Base-by-base conservation (phyloP, 2,113 vertebrate species). In the Pygoscelis antarcticus region DNA sequence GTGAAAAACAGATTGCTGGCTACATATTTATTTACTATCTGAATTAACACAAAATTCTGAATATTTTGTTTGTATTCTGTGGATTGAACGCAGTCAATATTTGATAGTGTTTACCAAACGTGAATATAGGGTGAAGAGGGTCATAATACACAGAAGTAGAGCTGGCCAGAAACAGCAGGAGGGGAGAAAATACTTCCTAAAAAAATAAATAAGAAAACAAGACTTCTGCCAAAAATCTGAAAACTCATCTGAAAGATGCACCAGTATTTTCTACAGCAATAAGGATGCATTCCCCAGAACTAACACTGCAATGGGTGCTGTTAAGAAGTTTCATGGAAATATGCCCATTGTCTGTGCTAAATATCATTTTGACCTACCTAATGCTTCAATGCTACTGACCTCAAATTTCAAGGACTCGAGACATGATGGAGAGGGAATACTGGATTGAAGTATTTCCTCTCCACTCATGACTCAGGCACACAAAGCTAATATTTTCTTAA, bases 81-180 rank as follows among this genome's bases (percentile, higher is more conserved):
- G 13, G 23, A 77, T 23, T 51, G 36, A 89, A 75, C 7, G 6
- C 29, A 69, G 7, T 46, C 13, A 94, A 38, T 79, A 68, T 68
- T 84, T 87, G n/a, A 70, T 22, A 79, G 8, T 72, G 32, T 93
- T 91, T 94, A 87, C 49, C 30, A 87, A 95, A 87, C 2, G 9
- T 46, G 61, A 70, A 26, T 69, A 82, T 38, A 42, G 49, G 25
- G 62, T 87, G 22, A 94, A 85, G 51, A 91, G 15, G 23, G 12
- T 69, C 49, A 77, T 26, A 72, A 54, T 51, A 69, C n/a, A 91
- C 5, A 87, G 44, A 90, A 94, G 47, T 1, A 94, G 83, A 96
- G 62, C 91, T 91, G 96, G 74, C 84, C 93, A 96, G 84, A 94
- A 96, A 96, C 54, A 72, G 34, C 38, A 89, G 40, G 26, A 79